These are phyloP conservation scores for Calypte anna DNA, from an alignment of 2,113 vertebrate genomes.

Conservation along the genomic window DNA sequence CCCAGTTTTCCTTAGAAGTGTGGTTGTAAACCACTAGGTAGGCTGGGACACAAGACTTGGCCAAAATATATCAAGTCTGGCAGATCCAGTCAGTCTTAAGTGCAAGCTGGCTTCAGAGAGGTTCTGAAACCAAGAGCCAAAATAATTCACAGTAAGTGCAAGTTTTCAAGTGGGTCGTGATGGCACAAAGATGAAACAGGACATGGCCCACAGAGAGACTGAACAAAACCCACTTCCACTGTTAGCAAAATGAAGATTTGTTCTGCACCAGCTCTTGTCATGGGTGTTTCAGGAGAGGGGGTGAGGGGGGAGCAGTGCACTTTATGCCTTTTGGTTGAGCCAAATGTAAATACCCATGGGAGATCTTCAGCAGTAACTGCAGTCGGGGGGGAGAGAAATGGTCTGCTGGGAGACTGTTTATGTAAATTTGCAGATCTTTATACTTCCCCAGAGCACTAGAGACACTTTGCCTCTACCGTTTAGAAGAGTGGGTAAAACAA, in stretches of 20 bases:
- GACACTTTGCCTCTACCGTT: conserved; percentile 48
- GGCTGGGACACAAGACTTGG: not conserved
- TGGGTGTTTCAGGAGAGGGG: conserved; percentile 46
- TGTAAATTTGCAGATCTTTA: not conserved
- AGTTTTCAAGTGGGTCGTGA: not conserved
- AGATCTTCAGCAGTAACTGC: conserved; percentile 47
- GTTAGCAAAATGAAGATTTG: not conserved
- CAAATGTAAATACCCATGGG: conserved; percentile 65
- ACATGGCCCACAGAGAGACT: not conserved
- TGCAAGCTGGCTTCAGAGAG: conserved; percentile 5
- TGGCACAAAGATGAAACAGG: conserved; percentile 3
- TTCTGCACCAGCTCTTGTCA: conserved; percentile 29
- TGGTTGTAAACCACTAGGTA: not conserved
- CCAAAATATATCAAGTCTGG: not conserved
- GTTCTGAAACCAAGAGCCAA: conserved; percentile 8
- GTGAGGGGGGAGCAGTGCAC: conserved; percentile 51
- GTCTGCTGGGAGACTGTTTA: conserved; percentile 37
- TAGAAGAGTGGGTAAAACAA: not conserved
- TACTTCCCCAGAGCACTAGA: conserved; percentile 41
- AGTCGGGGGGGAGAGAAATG: not conserved
- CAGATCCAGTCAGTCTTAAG: not conserved
- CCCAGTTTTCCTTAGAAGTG: not conserved
- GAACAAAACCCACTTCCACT: not conserved
- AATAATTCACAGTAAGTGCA: not conserved
- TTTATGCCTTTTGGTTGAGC: conserved; percentile 68